These are phyloP conservation scores for Notospermus geniculatus DNA, from an alignment of 1,140 invertebrate genomes.

Conservation along the genomic window DNA sequence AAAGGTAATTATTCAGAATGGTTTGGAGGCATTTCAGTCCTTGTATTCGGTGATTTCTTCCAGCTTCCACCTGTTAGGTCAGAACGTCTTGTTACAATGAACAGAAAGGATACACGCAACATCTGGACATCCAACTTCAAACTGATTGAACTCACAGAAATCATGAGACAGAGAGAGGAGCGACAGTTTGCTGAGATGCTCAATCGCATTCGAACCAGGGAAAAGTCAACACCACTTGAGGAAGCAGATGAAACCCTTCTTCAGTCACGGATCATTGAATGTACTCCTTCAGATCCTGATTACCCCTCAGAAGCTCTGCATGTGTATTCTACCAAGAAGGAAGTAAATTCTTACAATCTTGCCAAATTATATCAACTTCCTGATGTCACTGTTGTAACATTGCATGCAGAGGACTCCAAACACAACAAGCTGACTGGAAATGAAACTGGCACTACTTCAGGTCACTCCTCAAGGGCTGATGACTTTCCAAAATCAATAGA, in stretches of 20 bases:
- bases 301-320: not conserved
- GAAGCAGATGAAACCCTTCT: not conserved
- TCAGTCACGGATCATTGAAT: slow-evolving; percentile 4
- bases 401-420: slow-evolving; percentile 6
- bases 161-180: slow-evolving; percentile 7
- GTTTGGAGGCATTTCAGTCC: slow-evolving; percentile 24
- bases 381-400: not conserved
- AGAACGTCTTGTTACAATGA: not conserved
- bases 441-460: not conserved
- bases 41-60: slow-evolving; percentile 26
- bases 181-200: not conserved
- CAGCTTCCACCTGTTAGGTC: slow-evolving; percentile 23
- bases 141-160: not conserved
- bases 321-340: slow-evolving; percentile 16
- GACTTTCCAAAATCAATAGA: not conserved
- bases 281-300: not conserved
- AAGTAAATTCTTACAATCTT: slow-evolving; percentile 17
- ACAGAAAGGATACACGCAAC: not conserved
- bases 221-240: not conserved
- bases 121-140: slow-evolving; percentile 12
- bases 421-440: not conserved
- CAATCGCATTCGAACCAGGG: not conserved
- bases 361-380: slow-evolving; percentile 6
- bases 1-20: slow-evolving; percentile 2
- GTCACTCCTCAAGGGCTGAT: not conserved